Conservation (phyloP, 2,888 invertebrate genomes). For the Eupithecia inturbata region DNA sequence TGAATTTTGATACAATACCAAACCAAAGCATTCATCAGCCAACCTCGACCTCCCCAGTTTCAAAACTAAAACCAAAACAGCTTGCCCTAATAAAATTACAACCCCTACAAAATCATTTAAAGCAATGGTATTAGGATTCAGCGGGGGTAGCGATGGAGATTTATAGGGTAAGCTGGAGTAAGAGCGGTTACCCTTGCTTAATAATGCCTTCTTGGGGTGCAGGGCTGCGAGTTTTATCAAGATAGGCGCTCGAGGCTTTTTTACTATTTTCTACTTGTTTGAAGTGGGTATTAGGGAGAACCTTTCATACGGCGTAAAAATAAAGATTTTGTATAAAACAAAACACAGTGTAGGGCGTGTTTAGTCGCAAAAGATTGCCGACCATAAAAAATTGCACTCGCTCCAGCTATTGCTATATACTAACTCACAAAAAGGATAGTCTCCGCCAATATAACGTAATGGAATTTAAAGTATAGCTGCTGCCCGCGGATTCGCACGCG, state of each 20-base stretch:
- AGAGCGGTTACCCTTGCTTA: slow-evolving; percentile 32
- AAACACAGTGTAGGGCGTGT: not conserved
- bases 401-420: not conserved
- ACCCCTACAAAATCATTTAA: slow-evolving; percentile 37
- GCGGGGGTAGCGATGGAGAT: slow-evolving; percentile 22
- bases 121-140: slow-evolving; percentile 28
- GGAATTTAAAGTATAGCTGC: not conserved
- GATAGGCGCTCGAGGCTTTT: not conserved
- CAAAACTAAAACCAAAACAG: slow-evolving; percentile 15
- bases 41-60: slow-evolving; percentile 9
- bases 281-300: not conserved
- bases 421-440: not conserved
- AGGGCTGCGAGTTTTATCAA: slow-evolving; percentile 18
- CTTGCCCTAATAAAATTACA: slow-evolving; percentile 32
- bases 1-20: not conserved
- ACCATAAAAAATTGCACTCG: not conserved
- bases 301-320: not conserved
- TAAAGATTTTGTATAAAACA: not conserved
- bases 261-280: not conserved
- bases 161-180: slow-evolving; percentile 20
- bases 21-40: slow-evolving; percentile 11
- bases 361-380: not conserved
- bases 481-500: too few species aligned
- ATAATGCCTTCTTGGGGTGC: slow-evolving; percentile 21
- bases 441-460: not conserved